Base-by-base conservation (phyloP, 2,113 vertebrate genomes). In the Formicarius rufipectus region DNA sequence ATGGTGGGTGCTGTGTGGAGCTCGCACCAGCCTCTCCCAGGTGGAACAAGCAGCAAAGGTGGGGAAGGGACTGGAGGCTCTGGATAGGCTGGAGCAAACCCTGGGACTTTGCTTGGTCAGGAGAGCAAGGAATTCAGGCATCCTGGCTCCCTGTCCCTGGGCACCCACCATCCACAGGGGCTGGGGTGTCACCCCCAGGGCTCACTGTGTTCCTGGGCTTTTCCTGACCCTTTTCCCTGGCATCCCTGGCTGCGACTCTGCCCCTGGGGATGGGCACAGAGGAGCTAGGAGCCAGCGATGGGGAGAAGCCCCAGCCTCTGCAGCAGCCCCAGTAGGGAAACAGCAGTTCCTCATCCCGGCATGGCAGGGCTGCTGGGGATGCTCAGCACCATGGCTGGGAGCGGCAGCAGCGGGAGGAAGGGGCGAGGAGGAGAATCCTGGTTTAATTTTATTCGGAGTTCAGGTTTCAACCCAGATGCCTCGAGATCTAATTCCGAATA, bases 401-500 rank as follows among this genome's bases (percentile, higher is more conserved):
- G 45, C 19, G 0, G 55, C 1, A 5, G 10, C 3, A 5, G 10
- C 3, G 3, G 62, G 45, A 82, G 63, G 66, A 71, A 31, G 55
- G 18, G 16, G 30, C 13, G 7, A 45, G 42, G 77, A 64, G 66
- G 50, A 96, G 95, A 96, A 94, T 84, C 96, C 64, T 44, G 21
- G 74, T 89, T 97, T 97, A 91, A 97, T 97, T 97, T 97, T 89
- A 92, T 95, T 97, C 92, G 18, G 45, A 84, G 90, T 97, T 97
- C 94, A 79, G 94, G 76, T 97, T 97, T 94, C 97, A 93, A 93
- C 95, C 96, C 97, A 96, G 97, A 97, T 97, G 97, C 97, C 97
- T 97, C 87, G 3, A 97, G 97, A 98, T 97, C 98, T 98, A 98
- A 98, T 98, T 98, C 98, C 84, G 79, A 98, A 98, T 98, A 98